Evolutionary conservation across 2,888 invertebrate species (phyloP), one percentile per base, ranked within the genome.

Genomic region (Scaptomyza flava): DNA sequence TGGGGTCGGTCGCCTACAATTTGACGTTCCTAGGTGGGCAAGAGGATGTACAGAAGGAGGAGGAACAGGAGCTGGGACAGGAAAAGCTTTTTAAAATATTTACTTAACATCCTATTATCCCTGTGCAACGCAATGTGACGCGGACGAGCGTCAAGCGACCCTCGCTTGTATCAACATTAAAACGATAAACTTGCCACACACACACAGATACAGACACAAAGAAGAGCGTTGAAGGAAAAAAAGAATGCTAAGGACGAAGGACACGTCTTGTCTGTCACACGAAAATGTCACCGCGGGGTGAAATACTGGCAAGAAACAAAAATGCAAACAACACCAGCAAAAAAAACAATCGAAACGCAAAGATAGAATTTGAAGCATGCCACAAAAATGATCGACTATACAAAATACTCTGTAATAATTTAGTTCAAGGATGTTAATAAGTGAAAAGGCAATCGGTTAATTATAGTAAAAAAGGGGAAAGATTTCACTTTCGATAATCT

Each of bases 221-320:
- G 59, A 63, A 17, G 17, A 17, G 17, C 17, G 17, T 17, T 17
- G 17, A 36, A 0, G 4, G 9, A 9, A 20, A 46, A 60, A 70
- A 66, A 66, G 61, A 78, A 36, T 59, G 57, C 65, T 61, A 74
- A 82, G 85, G 90, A 90, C 89, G 89, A 90, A 90, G 90, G 90
- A 89, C 90, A 87, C 87, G 89, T 90, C 88, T 87, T 90, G 89
- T 90, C 89, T 89, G 90, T 89, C 90, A 91, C 89, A 87, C 83
- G 83, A 79, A 89, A 89, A 89, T 90, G 90, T 90, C 89, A 89
- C 90, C 84, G 87, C 88, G 82, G 89, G 90, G 89, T 90, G 89
- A 90, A 90, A 87, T 87, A 83, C 82, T 79, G 84, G 69, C 76
- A 70, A 72, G 46, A 0, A 41, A 69, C 73, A 76, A 79, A 79